phyloP scores from a whole-genome alignment of 2,113 vertebrate genomes.

The Oophaga pumilio region DNA sequence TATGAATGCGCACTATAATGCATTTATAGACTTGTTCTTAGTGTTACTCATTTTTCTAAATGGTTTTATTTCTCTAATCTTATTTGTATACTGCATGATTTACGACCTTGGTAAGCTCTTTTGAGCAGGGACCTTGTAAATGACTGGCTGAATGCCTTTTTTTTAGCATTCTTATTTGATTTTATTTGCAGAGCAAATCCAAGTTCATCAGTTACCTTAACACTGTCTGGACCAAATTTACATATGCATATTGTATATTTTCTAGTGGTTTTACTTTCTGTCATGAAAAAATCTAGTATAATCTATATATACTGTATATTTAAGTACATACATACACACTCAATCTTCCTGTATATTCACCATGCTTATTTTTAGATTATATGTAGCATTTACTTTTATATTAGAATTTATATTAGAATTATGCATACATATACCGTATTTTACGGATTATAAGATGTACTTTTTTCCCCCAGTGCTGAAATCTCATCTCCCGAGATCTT shows the following conservation, averaged over 20 bases:
- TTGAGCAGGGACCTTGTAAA: slow-evolving; percentile 44
- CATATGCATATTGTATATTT: neutral
- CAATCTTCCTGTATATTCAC: neutral
- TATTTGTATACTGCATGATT: slow-evolving; percentile 54
- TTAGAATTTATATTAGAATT: neutral
- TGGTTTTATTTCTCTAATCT: slow-evolving; percentile 53
- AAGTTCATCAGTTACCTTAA: slow-evolving; percentile 41
- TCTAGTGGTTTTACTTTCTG: neutral
- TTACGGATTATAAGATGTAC: no score
- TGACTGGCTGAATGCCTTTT: slow-evolving; percentile 46
- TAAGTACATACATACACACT: neutral
- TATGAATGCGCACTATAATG: slow-evolving; percentile 51
- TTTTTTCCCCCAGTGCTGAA: no score
- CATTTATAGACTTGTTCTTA: slow-evolving; percentile 46
- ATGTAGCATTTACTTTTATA: no score
- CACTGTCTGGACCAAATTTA: neutral
- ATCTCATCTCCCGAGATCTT: no score
- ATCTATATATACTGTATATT: neutral
- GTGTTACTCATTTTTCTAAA: slow-evolving; percentile 57
- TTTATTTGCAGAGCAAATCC: slow-evolving; percentile 40
- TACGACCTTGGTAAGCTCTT: slow-evolving; percentile 31
- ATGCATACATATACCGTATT: neutral
- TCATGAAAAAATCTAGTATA: neutral
- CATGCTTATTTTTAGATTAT: no score
- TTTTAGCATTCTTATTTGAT: slow-evolving; percentile 53